These are phyloP conservation scores for Styela clava DNA, from an alignment of 23 tunicate species.

Conservation along the genomic window DNA sequence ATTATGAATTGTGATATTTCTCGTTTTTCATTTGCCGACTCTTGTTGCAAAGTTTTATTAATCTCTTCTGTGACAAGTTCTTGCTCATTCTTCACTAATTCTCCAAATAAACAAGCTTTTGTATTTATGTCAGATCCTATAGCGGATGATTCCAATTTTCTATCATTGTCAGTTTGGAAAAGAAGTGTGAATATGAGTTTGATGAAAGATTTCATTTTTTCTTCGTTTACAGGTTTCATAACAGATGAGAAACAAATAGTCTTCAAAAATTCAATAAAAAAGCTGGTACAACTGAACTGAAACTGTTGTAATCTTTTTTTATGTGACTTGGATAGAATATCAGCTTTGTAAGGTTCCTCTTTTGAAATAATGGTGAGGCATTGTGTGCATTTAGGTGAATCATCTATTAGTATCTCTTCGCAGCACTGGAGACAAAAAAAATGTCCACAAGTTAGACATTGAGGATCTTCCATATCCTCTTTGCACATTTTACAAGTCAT, in stretches of 20 bases:
- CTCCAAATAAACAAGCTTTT: background rate
- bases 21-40: background rate
- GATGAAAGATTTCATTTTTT: background rate
- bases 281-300: constrained; percentile 43
- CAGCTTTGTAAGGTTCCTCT: constrained; percentile 7
- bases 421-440: constrained; percentile 35
- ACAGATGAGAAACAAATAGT: constrained; percentile 34
- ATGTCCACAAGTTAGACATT: constrained; percentile 41
- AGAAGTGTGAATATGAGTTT: background rate
- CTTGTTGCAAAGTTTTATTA: background rate
- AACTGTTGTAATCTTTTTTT: constrained; percentile 30
- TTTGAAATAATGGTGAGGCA: constrained; percentile 17
- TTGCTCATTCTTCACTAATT: background rate
- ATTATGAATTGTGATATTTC: background rate
- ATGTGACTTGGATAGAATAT: constrained; percentile 8
- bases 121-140: background rate
- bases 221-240: background rate
- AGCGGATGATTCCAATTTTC: background rate
- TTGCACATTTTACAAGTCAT: constrained; percentile 34
- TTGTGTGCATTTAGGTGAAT: constrained; percentile 23
- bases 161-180: background rate
- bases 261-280: constrained; percentile 50
- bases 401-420: background rate
- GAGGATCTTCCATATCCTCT: constrained; percentile 25
- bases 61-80: background rate